Evolutionary conservation across 2,113 vertebrate species (phyloP), one percentile per base, ranked within the genome.

Genomic region (Cichladusa arquata): DNA sequence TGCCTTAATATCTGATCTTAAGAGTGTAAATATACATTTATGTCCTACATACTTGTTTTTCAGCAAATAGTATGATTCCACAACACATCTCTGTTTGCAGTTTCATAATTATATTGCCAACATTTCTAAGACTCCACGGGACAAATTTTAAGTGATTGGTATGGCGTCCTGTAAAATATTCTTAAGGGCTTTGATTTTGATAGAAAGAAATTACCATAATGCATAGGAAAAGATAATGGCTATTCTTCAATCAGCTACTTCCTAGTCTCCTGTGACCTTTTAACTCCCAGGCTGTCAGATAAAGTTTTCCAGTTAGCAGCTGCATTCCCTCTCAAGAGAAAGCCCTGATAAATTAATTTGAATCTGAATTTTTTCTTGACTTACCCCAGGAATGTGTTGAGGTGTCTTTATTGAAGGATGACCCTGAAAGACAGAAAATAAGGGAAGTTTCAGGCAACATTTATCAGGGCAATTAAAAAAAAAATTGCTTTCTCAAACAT

Each of bases 241-340:
- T 88, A 24, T 92, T 93, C 76, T 90, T 94, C 90, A 83, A 14
- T 90, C 82, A 81, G 60, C 47, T 60, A 8, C 67, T 66, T 90
- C 48, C 36, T 4, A 3, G 51, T 94, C 87, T 90, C 71, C 6
- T 42, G 76, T 71, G 92, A 86, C 86, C 51, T 90, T 79, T 90
- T 93, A 81, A 70, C 67, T 95, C 64, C 54, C 28, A 36, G 47
- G 56, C 79, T 92, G 23, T 84, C 82, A 86, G 90, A 57, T 62
- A 33, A 88, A 38, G 56, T 51, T 90, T 92, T 69, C 44, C 34
- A 65, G 79, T 88, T 92, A 90, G 76, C 71, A 90, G 85, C 85
- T 89, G 53, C 54, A 20, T 78, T 95, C 76, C 15, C 65, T 81
- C 90, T 94, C 57, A 70, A 62, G 90, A 86, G 67, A 73, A 56